Conservation (phyloP, 2,797 vertebrate genomes). For the Bovichtus diacanthus region DNA sequence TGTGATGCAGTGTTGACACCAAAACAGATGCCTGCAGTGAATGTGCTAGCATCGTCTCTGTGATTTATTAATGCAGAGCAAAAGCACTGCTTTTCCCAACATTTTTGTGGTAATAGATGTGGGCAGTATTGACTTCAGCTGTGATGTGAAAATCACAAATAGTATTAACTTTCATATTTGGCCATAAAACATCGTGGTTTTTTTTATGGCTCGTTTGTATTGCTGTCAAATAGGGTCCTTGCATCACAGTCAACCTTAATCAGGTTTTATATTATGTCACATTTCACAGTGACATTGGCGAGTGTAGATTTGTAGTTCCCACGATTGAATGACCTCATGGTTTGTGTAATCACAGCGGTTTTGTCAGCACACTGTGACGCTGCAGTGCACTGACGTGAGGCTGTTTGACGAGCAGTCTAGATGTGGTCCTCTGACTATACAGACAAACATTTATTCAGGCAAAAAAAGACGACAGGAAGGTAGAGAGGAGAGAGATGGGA, state of each 20-base stretch:
- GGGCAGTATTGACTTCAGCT: constrained; percentile 26
- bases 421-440: constrained; percentile 22
- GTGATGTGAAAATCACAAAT: constrained; percentile 29
- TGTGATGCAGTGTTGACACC: constrained; percentile 62
- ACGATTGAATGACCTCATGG: background rate
- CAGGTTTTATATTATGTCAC: background rate
- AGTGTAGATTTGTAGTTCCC: background rate
- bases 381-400: constrained; percentile 36
- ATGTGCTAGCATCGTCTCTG: constrained; percentile 44
- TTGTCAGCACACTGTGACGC: constrained; percentile 14
- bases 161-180: constrained; percentile 12
- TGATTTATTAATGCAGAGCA: constrained; percentile 62
- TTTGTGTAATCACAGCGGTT: background rate
- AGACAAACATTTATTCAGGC: constrained; percentile 56
- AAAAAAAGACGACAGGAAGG: constrained; percentile 31
- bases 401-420: constrained; percentile 40
- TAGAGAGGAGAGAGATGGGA: constrained; percentile 18
- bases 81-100: constrained; percentile 37
- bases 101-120: constrained; percentile 34
- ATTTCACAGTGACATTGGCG: background rate
- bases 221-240: background rate
- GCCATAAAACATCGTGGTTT: constrained; percentile 13
- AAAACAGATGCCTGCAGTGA: constrained; percentile 60
- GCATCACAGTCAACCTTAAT: background rate
- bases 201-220: constrained; percentile 13